phyloP scores from a whole-genome alignment of 2,888 invertebrate species.

The Protodeltote pygarga region DNA sequence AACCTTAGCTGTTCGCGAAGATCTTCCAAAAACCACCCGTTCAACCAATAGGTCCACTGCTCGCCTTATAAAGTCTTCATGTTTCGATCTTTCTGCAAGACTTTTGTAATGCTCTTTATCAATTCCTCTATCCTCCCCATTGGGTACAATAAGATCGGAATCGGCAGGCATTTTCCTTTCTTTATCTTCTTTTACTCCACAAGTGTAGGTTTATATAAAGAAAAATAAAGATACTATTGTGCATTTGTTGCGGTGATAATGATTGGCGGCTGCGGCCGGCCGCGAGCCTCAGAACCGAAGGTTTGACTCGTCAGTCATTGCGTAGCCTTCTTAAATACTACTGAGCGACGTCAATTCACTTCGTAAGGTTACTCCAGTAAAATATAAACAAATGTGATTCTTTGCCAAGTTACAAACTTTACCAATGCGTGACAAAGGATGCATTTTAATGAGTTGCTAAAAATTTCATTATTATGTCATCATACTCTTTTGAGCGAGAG shows the following conservation, averaged over 20 bases:
- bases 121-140: constrained; percentile 65
- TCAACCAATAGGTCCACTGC: constrained; percentile 91
- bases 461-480: neutral
- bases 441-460: constrained; percentile 4
- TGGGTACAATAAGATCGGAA: constrained; percentile 75
- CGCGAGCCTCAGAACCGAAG: constrained; percentile 67
- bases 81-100: constrained; percentile 87
- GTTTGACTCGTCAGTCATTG: constrained; percentile 71
- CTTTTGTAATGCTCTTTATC: constrained; percentile 84
- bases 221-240: constrained; percentile 58
- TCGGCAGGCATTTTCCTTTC: constrained; percentile 80
- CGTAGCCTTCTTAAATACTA: constrained; percentile 82
- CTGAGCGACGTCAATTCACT: constrained; percentile 73
- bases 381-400: constrained; percentile 46
- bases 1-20: constrained; percentile 90
- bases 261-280: constrained; percentile 67
- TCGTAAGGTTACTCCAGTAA: constrained; percentile 72
- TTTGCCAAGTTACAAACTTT: constrained; percentile 12
- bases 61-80: constrained; percentile 91
- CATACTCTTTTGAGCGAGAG: neutral
- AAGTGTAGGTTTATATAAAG: constrained; percentile 43
- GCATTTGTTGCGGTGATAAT: constrained; percentile 43
- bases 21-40: constrained; percentile 92
- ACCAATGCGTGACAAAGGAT: constrained; percentile 5
- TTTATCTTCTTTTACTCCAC: constrained; percentile 54